Conservation (phyloP, 2,797 vertebrate species). For the Crenuchus spilurus region DNA sequence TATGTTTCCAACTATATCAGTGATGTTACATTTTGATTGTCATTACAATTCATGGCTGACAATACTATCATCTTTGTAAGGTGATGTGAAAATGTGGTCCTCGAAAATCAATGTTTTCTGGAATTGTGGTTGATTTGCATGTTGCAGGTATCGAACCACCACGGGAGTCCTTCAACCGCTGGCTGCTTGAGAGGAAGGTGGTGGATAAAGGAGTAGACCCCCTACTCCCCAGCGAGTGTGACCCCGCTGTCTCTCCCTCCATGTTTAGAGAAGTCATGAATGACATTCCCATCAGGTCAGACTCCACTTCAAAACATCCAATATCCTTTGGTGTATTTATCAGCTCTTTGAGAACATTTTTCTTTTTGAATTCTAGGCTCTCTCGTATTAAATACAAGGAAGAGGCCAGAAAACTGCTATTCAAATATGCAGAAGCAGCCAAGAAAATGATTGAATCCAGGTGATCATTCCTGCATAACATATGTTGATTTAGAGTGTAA, state of each 20-base stretch:
- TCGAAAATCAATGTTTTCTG: not conserved
- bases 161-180: slow-evolving; percentile 96
- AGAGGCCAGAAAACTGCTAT: slow-evolving; percentile 92
- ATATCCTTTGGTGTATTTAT: not conserved
- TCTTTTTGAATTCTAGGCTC: slow-evolving; percentile 75
- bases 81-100: too few relatives aligned
- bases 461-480: slow-evolving; percentile 64
- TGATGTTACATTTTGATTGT: too few relatives aligned
- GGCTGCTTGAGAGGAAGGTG: slow-evolving; percentile 95
- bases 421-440: slow-evolving; percentile 95
- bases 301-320: not conserved
- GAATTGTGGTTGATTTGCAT: slow-evolving; percentile 56
- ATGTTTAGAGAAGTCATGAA: slow-evolving; percentile 99
- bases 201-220: slow-evolving; percentile 93
- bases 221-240: slow-evolving; percentile 92
- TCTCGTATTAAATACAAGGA: slow-evolving; percentile 98
- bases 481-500: not conserved
- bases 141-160: slow-evolving; percentile 92
- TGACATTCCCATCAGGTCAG: slow-evolving; percentile 96
- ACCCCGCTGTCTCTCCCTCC: slow-evolving; percentile 91
- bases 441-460: slow-evolving; percentile 97
- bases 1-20: too few relatives aligned
- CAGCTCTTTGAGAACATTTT: not conserved
- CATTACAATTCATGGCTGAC: too few relatives aligned
- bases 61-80: too few relatives aligned